Base-by-base conservation (phyloP, 2,888 invertebrate genomes). In the Chelonus formosanus region DNA sequence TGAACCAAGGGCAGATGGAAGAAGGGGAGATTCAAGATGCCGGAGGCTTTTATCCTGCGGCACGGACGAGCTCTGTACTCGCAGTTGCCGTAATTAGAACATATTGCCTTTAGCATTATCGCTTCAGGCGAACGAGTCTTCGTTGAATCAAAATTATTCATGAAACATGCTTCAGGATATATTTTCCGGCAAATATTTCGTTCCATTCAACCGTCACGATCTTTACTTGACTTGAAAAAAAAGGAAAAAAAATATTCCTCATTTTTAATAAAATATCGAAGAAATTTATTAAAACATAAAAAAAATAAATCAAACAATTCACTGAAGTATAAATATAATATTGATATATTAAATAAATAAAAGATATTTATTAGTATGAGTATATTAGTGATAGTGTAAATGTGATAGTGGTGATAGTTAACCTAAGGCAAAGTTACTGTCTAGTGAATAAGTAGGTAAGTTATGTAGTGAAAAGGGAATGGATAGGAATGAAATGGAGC, bases 21-120 rank as follows among this genome's bases (percentile, higher is more conserved):
- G 70, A 67, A 63, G 69, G 72, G 75, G 74, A 32, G 50, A 67
- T 60, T 70, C 72, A 67, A 47, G 50, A 52, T 70, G 70, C 63
- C 70, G 44, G 36, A 62, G 69, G 54, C 59, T 59, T 59, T 48
- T 67, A 47, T 56, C 71, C 67, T 6, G 56, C 36, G 65, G 73
- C 68, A 61, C 67, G 70, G 70, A 70, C 70, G 73, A 74, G 75
- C 74, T 80, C 78, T 44, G 52, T 61, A 50, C 57, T 36, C 62
- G 79, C 81, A 81, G 81, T 82, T 76, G 78, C 80, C 82, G 83
- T 84, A 84, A 84, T 84, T 84, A 84, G 84, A 84, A 83, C 81
- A 78, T 77, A 80, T 78, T 75, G 81, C 83, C 79, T 44, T 59
- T 20, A 63, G 65, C 64, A 54, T 52, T 54, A 66, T 69, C 59